These are phyloP conservation scores for Heterodera schachtii DNA, from an alignment of 1,140 invertebrate species.

Conservation along the genomic window DNA sequence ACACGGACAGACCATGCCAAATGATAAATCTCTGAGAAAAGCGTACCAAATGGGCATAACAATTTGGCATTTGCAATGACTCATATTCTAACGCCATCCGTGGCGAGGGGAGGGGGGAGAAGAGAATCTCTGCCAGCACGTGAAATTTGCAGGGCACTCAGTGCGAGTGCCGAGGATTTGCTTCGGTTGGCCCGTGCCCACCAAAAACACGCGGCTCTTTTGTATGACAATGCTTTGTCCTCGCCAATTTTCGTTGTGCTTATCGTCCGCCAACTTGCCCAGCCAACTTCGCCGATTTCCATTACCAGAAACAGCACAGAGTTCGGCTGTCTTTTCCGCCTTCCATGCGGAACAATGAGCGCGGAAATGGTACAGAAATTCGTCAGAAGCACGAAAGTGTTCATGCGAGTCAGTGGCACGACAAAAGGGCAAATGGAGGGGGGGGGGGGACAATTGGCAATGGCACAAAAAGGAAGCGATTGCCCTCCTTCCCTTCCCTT, in stretches of 20 bases:
- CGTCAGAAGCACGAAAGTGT: constrained; percentile 3
- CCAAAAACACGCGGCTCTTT: not conserved
- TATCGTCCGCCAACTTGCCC: constrained; percentile 2
- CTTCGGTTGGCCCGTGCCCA: not conserved
- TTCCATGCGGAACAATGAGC: not conserved
- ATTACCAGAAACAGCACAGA: constrained; percentile 6
- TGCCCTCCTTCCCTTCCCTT: not conserved
- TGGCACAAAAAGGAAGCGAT: no score
- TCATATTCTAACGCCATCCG: no score
- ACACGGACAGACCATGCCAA: no score
- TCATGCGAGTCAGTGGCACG: not conserved
- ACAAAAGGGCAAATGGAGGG: no score
- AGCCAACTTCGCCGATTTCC: not conserved
- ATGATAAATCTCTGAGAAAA: no score
- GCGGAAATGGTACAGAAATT: constrained; percentile 3
- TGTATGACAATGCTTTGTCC: not conserved
- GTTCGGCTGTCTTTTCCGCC: constrained; percentile 5
- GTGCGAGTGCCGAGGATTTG: not conserved
- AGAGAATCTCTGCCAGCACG: no score
- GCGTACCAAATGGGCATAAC: no score
- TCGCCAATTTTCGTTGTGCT: not conserved
- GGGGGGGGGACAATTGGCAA: no score
- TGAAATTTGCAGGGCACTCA: not conserved
- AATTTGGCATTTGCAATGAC: no score
- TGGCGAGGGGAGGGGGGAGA: no score